Conservation (phyloP, 1,140 invertebrate species). For the Triops cancriformis region DNA sequence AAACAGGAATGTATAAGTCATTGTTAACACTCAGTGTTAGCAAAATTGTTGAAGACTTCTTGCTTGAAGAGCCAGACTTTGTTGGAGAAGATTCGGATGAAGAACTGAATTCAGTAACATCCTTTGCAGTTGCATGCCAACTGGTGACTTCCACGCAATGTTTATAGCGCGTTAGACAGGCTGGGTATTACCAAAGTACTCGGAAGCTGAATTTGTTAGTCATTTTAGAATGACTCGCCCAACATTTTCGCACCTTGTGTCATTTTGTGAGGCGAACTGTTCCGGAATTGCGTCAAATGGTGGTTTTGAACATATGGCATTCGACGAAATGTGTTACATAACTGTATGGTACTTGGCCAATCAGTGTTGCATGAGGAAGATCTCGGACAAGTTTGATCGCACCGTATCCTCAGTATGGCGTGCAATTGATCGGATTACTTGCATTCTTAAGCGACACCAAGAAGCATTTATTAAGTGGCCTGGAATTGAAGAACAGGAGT, state of each 20-base stretch:
- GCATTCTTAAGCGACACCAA: background rate
- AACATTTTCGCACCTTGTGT: background rate
- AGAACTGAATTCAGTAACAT: too few relatives aligned
- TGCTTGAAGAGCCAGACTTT: too few relatives aligned
- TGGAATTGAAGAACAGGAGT: background rate
- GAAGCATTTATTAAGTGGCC: slow-evolving; percentile 17
- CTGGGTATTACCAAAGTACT: background rate
- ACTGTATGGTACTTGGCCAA: slow-evolving; percentile 13
- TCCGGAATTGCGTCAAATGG: background rate
- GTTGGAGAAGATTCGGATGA: too few relatives aligned
- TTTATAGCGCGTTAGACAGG: background rate
- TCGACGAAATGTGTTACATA: background rate
- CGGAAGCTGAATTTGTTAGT: background rate
- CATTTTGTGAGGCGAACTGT: background rate
- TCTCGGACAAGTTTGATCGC: background rate
- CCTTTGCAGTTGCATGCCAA: background rate
- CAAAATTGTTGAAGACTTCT: too few relatives aligned
- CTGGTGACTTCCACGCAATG: background rate
- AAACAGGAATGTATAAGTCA: too few relatives aligned
- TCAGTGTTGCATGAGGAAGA: background rate
- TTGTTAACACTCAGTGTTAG: too few relatives aligned
- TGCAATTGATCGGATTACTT: background rate
- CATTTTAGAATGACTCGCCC: background rate
- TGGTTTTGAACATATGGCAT: background rate
- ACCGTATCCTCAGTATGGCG: background rate